These are phyloP conservation scores for Apocrypta bakeri DNA, from an alignment of 1,140 invertebrate genomes.

Conservation along the genomic window DNA sequence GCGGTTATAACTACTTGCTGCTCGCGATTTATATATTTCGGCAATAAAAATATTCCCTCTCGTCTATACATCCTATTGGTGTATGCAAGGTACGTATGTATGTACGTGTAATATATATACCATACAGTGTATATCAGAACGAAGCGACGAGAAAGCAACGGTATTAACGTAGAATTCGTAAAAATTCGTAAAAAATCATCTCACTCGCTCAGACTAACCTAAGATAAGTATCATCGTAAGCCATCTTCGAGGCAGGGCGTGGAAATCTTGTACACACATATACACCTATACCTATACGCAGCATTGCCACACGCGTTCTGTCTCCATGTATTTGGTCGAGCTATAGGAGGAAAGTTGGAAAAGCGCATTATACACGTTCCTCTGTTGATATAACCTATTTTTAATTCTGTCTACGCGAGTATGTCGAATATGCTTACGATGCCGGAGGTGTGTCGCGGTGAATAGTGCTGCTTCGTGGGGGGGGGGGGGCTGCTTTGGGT, in stretches of 20 bases:
- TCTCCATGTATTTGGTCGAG: no score
- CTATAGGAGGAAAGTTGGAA: not conserved
- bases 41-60: conserved; percentile 5
- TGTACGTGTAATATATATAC: no score
- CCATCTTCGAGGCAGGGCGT: not conserved
- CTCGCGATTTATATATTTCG: not conserved
- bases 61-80: no score
- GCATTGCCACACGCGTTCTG: not conserved
- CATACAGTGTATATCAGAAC: not conserved
- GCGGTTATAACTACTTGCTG: not conserved
- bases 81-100: no score
- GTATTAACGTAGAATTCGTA: no score
- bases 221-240: not conserved
- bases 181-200: conserved; percentile 39
- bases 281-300: no score
- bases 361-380: not conserved
- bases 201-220: not conserved
- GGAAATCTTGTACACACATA: not conserved
- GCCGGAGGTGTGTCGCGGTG: not conserved
- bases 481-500: no score
- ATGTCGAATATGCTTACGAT: not conserved
- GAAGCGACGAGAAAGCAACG: not conserved
- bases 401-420: not conserved
- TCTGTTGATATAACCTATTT: not conserved
- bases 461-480: no score